phyloP scores from a whole-genome alignment of 2,888 invertebrate genomes.

The Cosmorhoe ocellata region DNA sequence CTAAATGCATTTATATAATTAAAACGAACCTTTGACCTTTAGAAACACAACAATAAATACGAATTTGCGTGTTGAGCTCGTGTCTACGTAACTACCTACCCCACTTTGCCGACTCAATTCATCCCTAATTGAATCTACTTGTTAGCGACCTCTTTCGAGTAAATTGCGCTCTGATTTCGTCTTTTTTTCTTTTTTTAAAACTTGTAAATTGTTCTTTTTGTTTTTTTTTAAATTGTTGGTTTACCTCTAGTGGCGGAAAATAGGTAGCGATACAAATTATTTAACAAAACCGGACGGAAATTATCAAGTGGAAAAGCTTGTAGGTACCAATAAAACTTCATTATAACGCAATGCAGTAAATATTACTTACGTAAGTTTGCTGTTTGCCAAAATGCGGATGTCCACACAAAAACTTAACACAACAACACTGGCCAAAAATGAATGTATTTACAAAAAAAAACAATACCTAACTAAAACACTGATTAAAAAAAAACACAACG shows the following conservation, averaged over 20 bases:
- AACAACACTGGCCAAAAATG: conserved; percentile 49
- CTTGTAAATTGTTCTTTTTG: conserved; percentile 2
- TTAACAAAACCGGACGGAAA: too few species aligned
- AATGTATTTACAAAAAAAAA: conserved; percentile 45
- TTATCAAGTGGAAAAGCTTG: background rate
- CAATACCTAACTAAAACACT: conserved; percentile 41
- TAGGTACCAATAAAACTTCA: conserved; percentile 25
- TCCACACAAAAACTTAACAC: conserved; percentile 46
- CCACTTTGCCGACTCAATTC: conserved; percentile 42
- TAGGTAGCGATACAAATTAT: too few species aligned
- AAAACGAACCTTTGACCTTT: conserved; percentile 27
- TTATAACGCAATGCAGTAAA: conserved; percentile 75
- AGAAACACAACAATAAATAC: conserved; percentile 24
- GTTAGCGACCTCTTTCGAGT: conserved; percentile 32
- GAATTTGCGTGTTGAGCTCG: conserved; percentile 21
- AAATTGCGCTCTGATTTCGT: conserved; percentile 37
- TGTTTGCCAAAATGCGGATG: conserved; percentile 56
- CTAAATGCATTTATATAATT: conserved; percentile 35
- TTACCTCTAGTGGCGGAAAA: background rate
- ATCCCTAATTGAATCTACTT: conserved; percentile 43
- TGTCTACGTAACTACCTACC: conserved; percentile 27
- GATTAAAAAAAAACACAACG: conserved; percentile 38
- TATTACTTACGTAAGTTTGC: conserved; percentile 76
- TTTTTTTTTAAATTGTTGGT: background rate
- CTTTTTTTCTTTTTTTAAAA: conserved; percentile 31